Conservation (phyloP, 2,888 invertebrate genomes). For the Anoplius nigerrimus region DNA sequence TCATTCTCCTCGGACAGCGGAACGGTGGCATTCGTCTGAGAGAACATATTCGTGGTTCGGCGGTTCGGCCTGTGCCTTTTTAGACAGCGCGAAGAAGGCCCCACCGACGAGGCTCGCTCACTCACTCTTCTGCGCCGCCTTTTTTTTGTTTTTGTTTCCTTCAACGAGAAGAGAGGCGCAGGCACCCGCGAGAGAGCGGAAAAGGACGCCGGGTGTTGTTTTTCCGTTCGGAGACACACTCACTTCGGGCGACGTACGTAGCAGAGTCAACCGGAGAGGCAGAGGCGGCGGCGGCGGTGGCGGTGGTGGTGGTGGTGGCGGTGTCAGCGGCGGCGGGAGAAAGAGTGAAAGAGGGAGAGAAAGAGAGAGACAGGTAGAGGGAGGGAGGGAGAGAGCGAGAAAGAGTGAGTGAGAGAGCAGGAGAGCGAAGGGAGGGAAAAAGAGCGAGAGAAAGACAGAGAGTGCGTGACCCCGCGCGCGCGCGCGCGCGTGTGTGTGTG, state of each 20-base stretch:
- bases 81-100: too few relatives aligned
- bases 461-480: conserved; percentile 55
- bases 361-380: conserved; percentile 27
- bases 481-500: too few relatives aligned
- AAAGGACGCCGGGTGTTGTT: conserved; percentile 53
- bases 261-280: conserved; percentile 18
- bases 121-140: neutral
- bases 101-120: neutral
- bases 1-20: too few relatives aligned
- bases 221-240: conserved; percentile 39
- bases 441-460: conserved; percentile 27
- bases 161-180: conserved; percentile 18
- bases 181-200: conserved; percentile 18
- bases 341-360: too few relatives aligned
- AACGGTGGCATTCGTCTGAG: too few relatives aligned
- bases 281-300: neutral
- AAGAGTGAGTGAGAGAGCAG: too few relatives aligned
- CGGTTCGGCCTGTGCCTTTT: too few relatives aligned
- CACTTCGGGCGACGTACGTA: too few relatives aligned
- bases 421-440: conserved; percentile 8
- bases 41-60: too few relatives aligned
- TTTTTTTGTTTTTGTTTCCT: conserved; percentile 7
- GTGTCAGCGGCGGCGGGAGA: too few relatives aligned
- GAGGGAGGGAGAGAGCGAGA: conserved; percentile 32
- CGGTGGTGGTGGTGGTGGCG: too few relatives aligned